A percentile compares a stretch with the other conserved stretches of the same genome.
Conservation (phyloP, 2,113 vertebrate species). For the Acanthochromis polyacanthus region DNA sequence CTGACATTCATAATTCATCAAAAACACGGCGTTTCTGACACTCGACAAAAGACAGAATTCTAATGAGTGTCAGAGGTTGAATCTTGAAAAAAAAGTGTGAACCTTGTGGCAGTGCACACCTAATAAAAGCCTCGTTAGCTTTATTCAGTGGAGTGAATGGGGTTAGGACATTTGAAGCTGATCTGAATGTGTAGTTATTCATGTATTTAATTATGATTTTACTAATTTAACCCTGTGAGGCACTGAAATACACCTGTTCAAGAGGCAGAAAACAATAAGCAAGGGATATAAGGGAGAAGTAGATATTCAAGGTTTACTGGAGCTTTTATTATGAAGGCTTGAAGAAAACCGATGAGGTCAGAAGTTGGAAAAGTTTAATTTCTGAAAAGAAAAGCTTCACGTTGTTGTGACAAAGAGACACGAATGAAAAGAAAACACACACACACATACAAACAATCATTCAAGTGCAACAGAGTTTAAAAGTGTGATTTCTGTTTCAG, state of each 20-base stretch:
- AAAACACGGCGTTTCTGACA: conserved; percentile 47
- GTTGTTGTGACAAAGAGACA: not conserved
- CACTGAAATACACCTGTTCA: not conserved
- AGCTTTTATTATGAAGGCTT: too few relatives aligned
- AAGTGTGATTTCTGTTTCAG: conserved; percentile 9
- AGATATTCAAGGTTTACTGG: too few relatives aligned
- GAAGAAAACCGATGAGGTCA: too few relatives aligned
- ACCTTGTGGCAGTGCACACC: not conserved
- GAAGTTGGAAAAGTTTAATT: too few relatives aligned
- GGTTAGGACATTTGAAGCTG: conserved; percentile 2
- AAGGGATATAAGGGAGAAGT: not conserved
- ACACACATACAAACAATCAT: not conserved
- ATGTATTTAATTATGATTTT: not conserved
- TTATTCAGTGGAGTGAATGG: not conserved
- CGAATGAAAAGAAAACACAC: not conserved
- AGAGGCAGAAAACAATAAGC: not conserved
- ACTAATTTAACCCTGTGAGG: not conserved
- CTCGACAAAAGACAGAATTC: conserved; percentile 51
- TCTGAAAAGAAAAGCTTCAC: not conserved
- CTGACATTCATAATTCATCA: conserved; percentile 68
- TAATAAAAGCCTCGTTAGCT: conserved; percentile 19
- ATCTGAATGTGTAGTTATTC: conserved; percentile 13
- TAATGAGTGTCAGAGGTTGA: conserved; percentile 57
- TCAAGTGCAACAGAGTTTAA: not conserved
- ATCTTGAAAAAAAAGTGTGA: conserved; percentile 34